Base-by-base conservation (phyloP, 1,140 invertebrate genomes). In the Trachymyrmex septentrionalis region DNA sequence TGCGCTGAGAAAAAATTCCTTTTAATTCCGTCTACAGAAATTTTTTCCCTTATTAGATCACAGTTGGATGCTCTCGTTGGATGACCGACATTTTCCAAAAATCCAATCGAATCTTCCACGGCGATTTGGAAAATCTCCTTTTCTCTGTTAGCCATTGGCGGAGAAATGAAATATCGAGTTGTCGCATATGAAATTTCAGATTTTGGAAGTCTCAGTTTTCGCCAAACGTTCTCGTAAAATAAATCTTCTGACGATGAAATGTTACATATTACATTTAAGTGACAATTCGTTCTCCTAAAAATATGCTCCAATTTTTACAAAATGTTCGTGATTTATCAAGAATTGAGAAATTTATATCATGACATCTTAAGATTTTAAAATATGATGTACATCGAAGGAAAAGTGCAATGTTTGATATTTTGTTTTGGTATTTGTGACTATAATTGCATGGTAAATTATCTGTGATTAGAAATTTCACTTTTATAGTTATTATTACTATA, bases 1-100 rank as follows among this genome's bases (percentile, higher is more conserved):
- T 27, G 59, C 21, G 12, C 1, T 9, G 9, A 7, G 30, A 27
- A 30, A 82, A 61, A 81, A 85, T 76, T 71, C 82, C 82, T 55
- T 38, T 55, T 44, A 44, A 44, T 30, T 61, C 38, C 48, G 27
- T 69, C 85, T 69, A 71, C 61, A 63, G 75, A 85, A 80, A 90
- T 85, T 90, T 89, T 85, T 85, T 48, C 72, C 55, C 48, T 75
- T 77, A 78, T 89, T 87, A 84, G 50, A 63, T 75, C 53, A n/a
- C 77, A 80, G 38, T 80, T 66, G 69, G 38, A 27, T 19, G 19
- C 38, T 72, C n/a, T 1, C 10, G 4, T 71, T 38, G 27, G 24
- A n/a, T 9, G 50, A 67, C 34, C n/a, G 48, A 48, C 50, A 21
- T n/a, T 34, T 50, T 16, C 21, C 27, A 19, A 82, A 64, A 69